Evolutionary conservation across 2,888 invertebrate species (phyloP), one percentile per base, ranked within the genome.

Genomic region (Kuschelorhynchus macadamiae): DNA sequence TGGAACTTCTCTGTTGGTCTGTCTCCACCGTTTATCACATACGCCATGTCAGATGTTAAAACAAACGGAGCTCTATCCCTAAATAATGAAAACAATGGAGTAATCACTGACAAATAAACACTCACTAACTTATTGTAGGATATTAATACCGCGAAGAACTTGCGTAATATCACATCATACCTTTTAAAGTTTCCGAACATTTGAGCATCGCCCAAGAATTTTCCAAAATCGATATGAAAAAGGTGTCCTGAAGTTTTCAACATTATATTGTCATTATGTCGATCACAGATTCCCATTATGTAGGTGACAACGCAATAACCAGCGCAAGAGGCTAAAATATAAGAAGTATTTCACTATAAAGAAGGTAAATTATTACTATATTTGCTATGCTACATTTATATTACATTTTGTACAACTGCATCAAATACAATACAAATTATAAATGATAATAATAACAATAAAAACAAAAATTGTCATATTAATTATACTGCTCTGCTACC

Each of bases 221-320:
- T 99, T 60, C 98, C 98, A 84, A 99, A 99, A 86, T 99, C 99
- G 67, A 99, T 99, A 81, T 99, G 99, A 84, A 99, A 98, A 72
- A 99, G 87, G 82, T 99, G 98, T 0, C 99, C 99, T 0, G 96
- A 95, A 0, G 95, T 96, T 85, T 98, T 98, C 68, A 99, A 84
- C 97, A 99, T 98, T 72, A 99, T 99, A 84, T 99, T 99, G 85
- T 99, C 99, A 83, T 99, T 99, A 85, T 98, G 98, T 12, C 98
- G 88, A 85, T 99, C 98, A 84, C 99, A 97, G 70, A 99, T 96
- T 5, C 99, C 99, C 59, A 99, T 88, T 55, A 99, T 90, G 81
- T 98, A 99, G 0, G 98, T 99, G 3, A 96, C 98, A 9, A 99
- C 98, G 83, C 98, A 97, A 85, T 99, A 99, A 0, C 98, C 99